phyloP scores from a whole-genome alignment of 2,113 vertebrate genomes.

The Grallaria varia region DNA sequence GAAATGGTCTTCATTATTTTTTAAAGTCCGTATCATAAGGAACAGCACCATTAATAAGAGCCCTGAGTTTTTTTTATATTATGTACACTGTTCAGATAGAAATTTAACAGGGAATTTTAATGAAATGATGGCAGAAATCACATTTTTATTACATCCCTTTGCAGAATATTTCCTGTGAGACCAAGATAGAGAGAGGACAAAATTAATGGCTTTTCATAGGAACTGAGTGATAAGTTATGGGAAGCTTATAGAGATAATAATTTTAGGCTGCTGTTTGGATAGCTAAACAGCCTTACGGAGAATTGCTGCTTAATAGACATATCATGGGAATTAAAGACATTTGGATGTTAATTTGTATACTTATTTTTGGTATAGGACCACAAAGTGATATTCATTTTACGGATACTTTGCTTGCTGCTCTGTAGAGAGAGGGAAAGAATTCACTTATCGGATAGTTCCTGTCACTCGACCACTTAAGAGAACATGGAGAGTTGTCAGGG shows the following conservation, averaged over 20 bases:
- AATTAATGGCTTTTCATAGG: conserved; percentile 64
- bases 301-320: conserved; percentile 64
- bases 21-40: conserved; percentile 63
- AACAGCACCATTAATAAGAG: conserved; percentile 63
- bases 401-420: conserved; percentile 23
- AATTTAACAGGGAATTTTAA: conserved; percentile 70
- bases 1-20: conserved; percentile 66
- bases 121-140: conserved; percentile 70
- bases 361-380: conserved; percentile 39
- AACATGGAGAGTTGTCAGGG: conserved; percentile 11
- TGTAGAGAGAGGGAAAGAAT: conserved; percentile 24
- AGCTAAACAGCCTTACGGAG: conserved; percentile 60
- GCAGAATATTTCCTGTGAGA: conserved; percentile 66
- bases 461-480: conserved; percentile 26
- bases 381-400: conserved; percentile 44
- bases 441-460: conserved; percentile 29
- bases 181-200: conserved; percentile 47
- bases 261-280: conserved; percentile 57
- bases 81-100: conserved; percentile 61
- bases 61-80: conserved; percentile 58
- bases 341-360: conserved; percentile 64
- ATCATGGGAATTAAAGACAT: conserved; percentile 60
- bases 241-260: conserved; percentile 50
- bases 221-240: conserved; percentile 62
- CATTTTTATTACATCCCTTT: conserved; percentile 71